A percentile compares a stretch with the other conserved stretches of the same genome.
Conservation (phyloP, 2,113 vertebrate genomes). For the Phycodurus eques region DNA sequence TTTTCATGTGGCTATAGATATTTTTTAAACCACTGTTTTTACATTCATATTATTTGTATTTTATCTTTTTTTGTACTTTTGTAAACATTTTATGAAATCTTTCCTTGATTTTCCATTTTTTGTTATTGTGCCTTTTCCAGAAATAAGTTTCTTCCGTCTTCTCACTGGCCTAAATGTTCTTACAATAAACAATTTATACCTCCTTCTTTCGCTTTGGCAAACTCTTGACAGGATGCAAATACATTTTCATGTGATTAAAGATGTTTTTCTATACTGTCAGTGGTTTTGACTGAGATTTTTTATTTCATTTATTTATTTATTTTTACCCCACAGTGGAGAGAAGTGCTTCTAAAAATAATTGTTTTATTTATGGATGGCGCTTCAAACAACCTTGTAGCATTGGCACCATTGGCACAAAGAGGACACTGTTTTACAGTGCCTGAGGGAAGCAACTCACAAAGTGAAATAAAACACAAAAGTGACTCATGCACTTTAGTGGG, state of each 20-base stretch:
- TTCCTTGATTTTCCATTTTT: background rate
- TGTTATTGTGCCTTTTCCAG: slow-evolving; percentile 11
- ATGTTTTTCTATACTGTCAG: background rate
- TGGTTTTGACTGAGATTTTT: background rate
- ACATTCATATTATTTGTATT: background rate
- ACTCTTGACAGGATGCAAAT: background rate
- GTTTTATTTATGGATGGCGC: background rate
- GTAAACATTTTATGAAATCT: background rate
- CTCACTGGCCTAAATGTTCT: no score
- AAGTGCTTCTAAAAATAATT: background rate
- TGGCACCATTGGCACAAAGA: background rate
- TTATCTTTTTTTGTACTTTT: background rate
- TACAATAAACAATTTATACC: background rate
- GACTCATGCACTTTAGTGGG: slow-evolving; percentile 17
- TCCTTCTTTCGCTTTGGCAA: background rate
- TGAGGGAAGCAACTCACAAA: slow-evolving; percentile 13
- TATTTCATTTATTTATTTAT: no score
- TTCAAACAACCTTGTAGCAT: background rate
- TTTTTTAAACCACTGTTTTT: background rate
- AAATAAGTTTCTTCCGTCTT: background rate
- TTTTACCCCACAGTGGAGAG: background rate
- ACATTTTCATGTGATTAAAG: no score
- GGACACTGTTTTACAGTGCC: slow-evolving; percentile 8
- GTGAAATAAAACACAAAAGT: slow-evolving; percentile 22
- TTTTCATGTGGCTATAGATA: background rate